phyloP scores from a whole-genome alignment of 2,888 invertebrate genomes.

The Aromia moschata region DNA sequence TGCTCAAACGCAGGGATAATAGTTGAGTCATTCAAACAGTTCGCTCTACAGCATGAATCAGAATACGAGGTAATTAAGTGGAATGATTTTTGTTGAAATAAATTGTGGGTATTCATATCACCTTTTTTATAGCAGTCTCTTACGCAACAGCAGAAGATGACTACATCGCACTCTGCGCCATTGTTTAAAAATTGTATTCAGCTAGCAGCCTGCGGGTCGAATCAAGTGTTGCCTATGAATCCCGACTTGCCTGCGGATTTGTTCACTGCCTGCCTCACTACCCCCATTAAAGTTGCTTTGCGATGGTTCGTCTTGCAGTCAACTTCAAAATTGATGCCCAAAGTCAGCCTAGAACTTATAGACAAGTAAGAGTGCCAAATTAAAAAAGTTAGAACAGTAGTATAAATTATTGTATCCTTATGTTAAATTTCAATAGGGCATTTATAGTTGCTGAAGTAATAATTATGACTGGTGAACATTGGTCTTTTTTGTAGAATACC shows the following conservation, averaged over 20 bases:
- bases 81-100: no score
- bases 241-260: constrained; percentile 96
- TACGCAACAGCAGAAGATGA: constrained; percentile 31
- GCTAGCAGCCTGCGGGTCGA: constrained; percentile 93
- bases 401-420: no score
- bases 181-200: constrained; percentile 93
- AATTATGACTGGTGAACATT: no score
- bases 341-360: constrained; percentile 83
- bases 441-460: neutral
- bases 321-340: constrained; percentile 82
- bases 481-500: constrained; percentile 76
- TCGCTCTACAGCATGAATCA: constrained; percentile 89
- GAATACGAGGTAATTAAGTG: constrained; percentile 72
- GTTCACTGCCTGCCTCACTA: constrained; percentile 97
- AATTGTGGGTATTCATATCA: neutral
- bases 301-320: constrained; percentile 93
- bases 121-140: constrained; percentile 39
- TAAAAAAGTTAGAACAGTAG: no score
- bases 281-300: constrained; percentile 95
- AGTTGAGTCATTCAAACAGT: constrained; percentile 87
- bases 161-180: constrained; percentile 56
- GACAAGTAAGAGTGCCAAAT: constrained; percentile 92
- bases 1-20: constrained; percentile 98
- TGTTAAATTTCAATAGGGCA: neutral
- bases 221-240: constrained; percentile 95